These are phyloP conservation scores for Apamea sordens DNA, from an alignment of 2,888 invertebrate species.

Conservation along the genomic window DNA sequence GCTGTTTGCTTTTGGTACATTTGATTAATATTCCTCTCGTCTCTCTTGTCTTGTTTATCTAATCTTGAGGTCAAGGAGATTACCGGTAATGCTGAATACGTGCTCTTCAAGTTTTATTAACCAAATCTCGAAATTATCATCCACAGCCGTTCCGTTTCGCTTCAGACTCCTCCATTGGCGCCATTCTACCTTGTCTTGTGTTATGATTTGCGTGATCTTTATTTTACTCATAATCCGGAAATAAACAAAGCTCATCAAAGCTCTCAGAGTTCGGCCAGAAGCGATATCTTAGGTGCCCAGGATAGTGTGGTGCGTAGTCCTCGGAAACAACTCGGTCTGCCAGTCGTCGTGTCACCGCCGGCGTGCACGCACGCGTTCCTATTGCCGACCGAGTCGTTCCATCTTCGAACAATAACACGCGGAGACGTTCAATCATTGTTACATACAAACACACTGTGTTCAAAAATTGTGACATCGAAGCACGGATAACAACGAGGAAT, in stretches of 20 bases:
- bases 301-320: conserved; percentile 70
- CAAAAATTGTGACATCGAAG: conserved; percentile 20
- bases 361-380: conserved; percentile 67
- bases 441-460: conserved; percentile 17
- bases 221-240: not conserved
- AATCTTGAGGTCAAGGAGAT: not conserved
- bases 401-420: conserved; percentile 55
- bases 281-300: conserved; percentile 64
- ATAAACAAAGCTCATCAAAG: conserved; percentile 25
- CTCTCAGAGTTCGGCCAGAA: conserved; percentile 19
- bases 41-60: conserved; percentile 18
- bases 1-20: not conserved
- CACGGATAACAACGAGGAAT: conserved; percentile 1
- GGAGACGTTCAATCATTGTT: conserved; percentile 59
- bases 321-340: conserved; percentile 61
- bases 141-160: not conserved
- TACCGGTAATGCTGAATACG: not conserved
- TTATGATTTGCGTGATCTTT: not conserved
- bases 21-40: not conserved
- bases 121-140: not conserved
- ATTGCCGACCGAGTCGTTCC: conserved; percentile 11
- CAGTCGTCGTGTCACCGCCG: conserved; percentile 78
- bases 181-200: no score
- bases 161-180: not conserved
- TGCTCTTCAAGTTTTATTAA: conserved; percentile 2